Percentiles rank a stretch among this genome's conserved stretches.
Conservation (phyloP, 2,113 vertebrate species). For the Hystrix brachyura region DNA sequence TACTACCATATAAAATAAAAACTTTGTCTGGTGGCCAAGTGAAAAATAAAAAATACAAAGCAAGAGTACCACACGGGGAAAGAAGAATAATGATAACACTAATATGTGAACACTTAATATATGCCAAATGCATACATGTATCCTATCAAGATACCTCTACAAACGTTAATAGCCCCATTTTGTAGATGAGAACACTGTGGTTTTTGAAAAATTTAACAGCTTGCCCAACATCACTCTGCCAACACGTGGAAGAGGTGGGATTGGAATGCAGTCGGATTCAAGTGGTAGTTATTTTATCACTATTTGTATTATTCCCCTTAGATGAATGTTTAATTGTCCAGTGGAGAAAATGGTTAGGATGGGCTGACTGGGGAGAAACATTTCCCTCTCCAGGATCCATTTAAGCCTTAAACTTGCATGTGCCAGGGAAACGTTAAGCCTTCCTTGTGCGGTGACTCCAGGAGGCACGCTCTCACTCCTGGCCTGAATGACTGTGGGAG, state of each 20-base stretch:
- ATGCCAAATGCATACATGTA: neutral
- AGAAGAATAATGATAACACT: neutral
- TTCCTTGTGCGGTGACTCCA: neutral
- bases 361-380: neutral
- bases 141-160: neutral
- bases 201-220: neutral
- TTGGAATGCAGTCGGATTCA: neutral
- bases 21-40: slow-evolving; percentile 3
- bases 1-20: neutral
- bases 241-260: neutral
- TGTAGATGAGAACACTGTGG: neutral
- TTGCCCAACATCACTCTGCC: neutral
- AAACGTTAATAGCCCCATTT: neutral
- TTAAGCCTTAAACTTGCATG: neutral
- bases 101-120: neutral
- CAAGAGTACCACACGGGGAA: neutral
- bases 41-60: neutral
- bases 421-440: neutral
- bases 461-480: neutral
- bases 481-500: neutral
- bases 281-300: neutral
- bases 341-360: neutral
- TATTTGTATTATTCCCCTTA: neutral
- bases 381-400: neutral
- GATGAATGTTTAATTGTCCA: neutral